A percentile compares a stretch with the other conserved stretches of the same genome.
Evolutionary conservation across 2,113 vertebrate species (phyloP).

Genomic region (Henicopernis longicauda): DNA sequence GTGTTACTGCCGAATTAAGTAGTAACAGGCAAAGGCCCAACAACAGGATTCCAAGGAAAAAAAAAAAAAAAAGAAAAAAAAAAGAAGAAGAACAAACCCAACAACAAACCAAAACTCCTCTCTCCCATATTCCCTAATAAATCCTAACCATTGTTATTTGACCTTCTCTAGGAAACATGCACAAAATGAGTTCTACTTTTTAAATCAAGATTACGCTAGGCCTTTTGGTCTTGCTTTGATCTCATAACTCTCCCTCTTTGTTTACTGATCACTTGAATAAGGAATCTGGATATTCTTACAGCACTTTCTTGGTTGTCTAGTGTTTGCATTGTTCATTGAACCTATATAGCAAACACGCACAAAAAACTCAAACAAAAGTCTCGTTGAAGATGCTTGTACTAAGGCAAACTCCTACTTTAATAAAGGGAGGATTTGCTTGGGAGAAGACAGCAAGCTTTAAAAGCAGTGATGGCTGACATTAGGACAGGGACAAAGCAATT

Average conservation of each 20-base stretch:
- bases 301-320: background rate
- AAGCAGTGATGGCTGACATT: background rate
- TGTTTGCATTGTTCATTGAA: background rate
- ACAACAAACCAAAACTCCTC: background rate
- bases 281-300: background rate
- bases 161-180: background rate
- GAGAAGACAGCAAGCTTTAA: background rate
- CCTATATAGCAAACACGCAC: background rate
- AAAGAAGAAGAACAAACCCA: accelerated
- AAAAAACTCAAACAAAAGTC: background rate
- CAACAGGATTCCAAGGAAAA: background rate
- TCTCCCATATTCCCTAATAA: background rate
- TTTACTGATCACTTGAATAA: background rate
- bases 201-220: background rate
- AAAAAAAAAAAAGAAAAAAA: background rate
- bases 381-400: background rate
- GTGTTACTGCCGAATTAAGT: background rate
- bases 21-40: background rate
- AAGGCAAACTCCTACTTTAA: background rate
- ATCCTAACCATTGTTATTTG: background rate
- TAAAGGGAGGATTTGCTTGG: background rate
- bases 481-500: background rate
- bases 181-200: background rate
- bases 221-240: background rate
- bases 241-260: background rate